Conservation (phyloP, 2,888 invertebrate species). For the Caenorhabditis uteleia region DNA sequence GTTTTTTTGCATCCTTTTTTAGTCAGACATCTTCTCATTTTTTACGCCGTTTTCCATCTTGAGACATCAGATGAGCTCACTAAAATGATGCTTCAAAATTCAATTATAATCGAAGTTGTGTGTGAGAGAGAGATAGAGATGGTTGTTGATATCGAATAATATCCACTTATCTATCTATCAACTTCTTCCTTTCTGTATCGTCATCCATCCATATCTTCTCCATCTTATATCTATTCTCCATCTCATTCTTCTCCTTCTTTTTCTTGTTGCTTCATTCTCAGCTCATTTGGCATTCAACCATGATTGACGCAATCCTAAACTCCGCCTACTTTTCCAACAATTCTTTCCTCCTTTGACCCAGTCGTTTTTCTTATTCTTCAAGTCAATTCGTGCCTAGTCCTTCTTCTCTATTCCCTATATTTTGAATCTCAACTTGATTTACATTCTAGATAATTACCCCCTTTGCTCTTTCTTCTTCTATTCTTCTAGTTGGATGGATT, state of each 20-base stretch:
- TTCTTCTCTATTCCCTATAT: too few relatives aligned
- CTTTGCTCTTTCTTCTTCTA: too few relatives aligned
- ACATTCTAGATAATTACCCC: too few relatives aligned
- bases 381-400: too few relatives aligned
- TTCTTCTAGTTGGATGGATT: too few relatives aligned
- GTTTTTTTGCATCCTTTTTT: neutral
- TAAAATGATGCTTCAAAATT: neutral
- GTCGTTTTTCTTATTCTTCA: too few relatives aligned
- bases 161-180: neutral
- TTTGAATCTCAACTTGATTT: too few relatives aligned
- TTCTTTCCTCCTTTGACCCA: too few relatives aligned
- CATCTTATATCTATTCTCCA: neutral
- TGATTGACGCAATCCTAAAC: conserved; percentile 7
- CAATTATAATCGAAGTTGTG: conserved; percentile 1
- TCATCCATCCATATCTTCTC: neutral
- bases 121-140: neutral
- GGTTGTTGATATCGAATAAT: neutral
- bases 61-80: neutral
- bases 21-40: neutral
- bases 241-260: too few relatives aligned
- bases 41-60: neutral
- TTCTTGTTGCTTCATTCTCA: too few relatives aligned
- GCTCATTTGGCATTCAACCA: conserved; percentile 6
- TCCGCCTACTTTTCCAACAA: too few relatives aligned
- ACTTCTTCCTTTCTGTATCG: neutral